A percentile compares a stretch with the other conserved stretches of the same genome.
phyloP scores from a whole-genome alignment of 2,888 invertebrate genomes.

The Cantharis rufa region DNA sequence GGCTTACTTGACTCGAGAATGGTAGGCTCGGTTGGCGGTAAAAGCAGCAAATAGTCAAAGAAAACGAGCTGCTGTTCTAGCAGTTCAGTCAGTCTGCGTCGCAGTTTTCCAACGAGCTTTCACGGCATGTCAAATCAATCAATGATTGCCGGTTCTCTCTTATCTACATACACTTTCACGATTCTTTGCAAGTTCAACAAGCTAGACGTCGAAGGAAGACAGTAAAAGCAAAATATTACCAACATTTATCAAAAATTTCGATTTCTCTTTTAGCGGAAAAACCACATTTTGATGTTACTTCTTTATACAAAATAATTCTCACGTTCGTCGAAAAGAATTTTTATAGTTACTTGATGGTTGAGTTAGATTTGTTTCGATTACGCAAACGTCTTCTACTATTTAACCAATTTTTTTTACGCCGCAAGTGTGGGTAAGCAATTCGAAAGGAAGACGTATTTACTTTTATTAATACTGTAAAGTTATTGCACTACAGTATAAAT shows the following conservation, averaged over 20 bases:
- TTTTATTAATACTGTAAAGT: not conserved
- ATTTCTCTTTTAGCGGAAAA: not conserved
- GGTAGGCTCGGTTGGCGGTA: not conserved
- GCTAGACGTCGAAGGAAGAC: not conserved
- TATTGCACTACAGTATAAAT: slow-evolving; percentile 15
- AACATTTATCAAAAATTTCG: not conserved
- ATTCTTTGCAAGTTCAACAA: not conserved
- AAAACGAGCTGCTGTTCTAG: not conserved
- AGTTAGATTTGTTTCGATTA: not conserved
- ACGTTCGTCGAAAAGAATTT: not conserved
- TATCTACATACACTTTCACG: not conserved
- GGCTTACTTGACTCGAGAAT: not conserved
- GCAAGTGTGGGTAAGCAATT: not conserved
- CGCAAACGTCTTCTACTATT: not conserved
- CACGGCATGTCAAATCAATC: not conserved
- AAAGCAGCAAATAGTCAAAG: not conserved
- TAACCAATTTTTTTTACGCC: not conserved
- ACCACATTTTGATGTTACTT: not conserved
- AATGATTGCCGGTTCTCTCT: not conserved
- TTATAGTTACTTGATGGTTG: not conserved
- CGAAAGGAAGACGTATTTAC: not conserved
- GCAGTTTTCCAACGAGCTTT: not conserved
- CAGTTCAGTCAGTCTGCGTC: not conserved
- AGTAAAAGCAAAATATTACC: not conserved
- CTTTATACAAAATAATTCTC: not conserved